Percentiles rank a stretch among this genome's conserved stretches.
phyloP scores from a whole-genome alignment of 2,113 vertebrate species.

The Heptranchias perlo region DNA sequence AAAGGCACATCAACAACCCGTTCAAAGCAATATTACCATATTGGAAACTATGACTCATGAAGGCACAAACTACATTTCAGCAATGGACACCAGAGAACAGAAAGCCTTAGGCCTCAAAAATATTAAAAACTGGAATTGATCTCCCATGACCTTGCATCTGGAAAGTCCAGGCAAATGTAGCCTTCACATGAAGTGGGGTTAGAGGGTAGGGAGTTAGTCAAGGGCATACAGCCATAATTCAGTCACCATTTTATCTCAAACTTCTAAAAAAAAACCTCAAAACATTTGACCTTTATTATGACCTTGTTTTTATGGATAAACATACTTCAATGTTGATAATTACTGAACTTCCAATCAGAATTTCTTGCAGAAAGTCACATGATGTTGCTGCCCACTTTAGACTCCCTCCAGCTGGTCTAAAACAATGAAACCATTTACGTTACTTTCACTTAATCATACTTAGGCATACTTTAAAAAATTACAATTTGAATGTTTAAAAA shows the following conservation, averaged over 20 bases:
- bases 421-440: not conserved
- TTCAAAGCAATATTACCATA: not conserved
- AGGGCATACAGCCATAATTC: not conserved
- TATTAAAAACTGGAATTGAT: not conserved
- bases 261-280: constrained; percentile 36
- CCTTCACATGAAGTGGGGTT: not conserved
- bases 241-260: not conserved
- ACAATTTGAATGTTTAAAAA: not conserved
- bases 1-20: not conserved
- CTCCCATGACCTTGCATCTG: too few species aligned
- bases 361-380: constrained; percentile 69
- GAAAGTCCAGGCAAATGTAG: not conserved
- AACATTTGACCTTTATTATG: not conserved
- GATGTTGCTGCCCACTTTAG: constrained; percentile 81
- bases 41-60: not conserved
- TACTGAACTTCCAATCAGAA: constrained; percentile 65
- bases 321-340: constrained; percentile 72
- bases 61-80: not conserved
- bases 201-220: not conserved
- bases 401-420: constrained; percentile 80
- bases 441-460: not conserved
- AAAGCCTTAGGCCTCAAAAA: not conserved
- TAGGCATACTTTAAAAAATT: not conserved
- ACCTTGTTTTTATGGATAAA: constrained; percentile 18
- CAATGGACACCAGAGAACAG: not conserved